Conservation (phyloP, 2,888 invertebrate species). For the Pachliopta kotzebuea region DNA sequence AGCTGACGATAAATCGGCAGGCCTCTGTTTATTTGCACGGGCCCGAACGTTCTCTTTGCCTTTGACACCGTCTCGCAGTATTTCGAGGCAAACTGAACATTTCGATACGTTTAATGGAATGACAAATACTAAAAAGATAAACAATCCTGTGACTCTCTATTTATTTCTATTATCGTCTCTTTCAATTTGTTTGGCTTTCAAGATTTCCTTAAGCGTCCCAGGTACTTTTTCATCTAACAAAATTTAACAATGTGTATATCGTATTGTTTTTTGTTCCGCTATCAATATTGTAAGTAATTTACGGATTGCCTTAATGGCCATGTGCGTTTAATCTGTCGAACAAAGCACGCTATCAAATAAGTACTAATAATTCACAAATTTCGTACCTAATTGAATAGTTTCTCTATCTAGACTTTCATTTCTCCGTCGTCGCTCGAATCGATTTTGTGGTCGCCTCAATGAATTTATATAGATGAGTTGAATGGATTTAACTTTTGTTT, state of each 20-base stretch:
- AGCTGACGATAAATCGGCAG: constrained; percentile 74
- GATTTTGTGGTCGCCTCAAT: constrained; percentile 22
- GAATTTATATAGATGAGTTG: constrained; percentile 24
- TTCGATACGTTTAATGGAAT: constrained; percentile 61
- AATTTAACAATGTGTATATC: constrained; percentile 22
- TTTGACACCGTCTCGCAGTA: constrained; percentile 60
- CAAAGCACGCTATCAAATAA: constrained; percentile 25
- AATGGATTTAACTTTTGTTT: constrained; percentile 29
- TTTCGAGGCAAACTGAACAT: constrained; percentile 60
- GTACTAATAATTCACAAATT: constrained; percentile 27
- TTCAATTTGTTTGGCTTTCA: constrained; percentile 28
- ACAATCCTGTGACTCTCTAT: constrained; percentile 27
- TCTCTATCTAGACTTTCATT: constrained; percentile 31
- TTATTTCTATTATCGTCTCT: constrained; percentile 26
- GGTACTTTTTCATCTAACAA: constrained; percentile 17
- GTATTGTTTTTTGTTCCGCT: constrained; percentile 24
- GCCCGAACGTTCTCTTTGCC: constrained; percentile 42
- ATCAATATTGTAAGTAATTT: constrained; percentile 23
- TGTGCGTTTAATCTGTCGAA: constrained; percentile 23
- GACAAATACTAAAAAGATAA: constrained; percentile 45
- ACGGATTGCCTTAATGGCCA: constrained; percentile 29
- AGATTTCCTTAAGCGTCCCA: constrained; percentile 26
- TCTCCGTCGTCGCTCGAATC: constrained; percentile 19
- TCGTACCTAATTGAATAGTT: constrained; percentile 28
- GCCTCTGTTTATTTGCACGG: constrained; percentile 58